phyloP scores from a whole-genome alignment of 2,888 invertebrate species.

The Epinotia brunnichana region DNA sequence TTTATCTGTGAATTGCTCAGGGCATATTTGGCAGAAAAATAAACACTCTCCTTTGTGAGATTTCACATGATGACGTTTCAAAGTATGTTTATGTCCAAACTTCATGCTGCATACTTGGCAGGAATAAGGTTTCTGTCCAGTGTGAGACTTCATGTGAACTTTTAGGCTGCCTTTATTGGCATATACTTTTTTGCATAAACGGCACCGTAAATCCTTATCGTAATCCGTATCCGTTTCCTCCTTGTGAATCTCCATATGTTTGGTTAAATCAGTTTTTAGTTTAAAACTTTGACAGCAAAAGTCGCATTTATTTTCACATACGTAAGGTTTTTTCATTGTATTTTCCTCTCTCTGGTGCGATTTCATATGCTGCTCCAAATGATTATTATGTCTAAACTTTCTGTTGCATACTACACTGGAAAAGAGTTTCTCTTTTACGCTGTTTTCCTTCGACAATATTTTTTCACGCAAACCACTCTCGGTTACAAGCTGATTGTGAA shows the following conservation, averaged over 20 bases:
- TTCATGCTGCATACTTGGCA: neutral
- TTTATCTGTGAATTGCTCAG: conserved; percentile 12
- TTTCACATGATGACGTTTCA: neutral
- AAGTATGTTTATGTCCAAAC: no score
- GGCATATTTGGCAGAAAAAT: neutral
- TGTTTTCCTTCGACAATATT: neutral
- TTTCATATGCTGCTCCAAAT: neutral
- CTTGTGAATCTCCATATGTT: conserved; percentile 12
- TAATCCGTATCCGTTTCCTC: neutral
- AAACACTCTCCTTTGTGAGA: neutral
- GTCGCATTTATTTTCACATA: conserved; percentile 11
- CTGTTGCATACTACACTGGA: no score
- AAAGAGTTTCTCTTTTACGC: neutral
- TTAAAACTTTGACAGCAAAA: conserved; percentile 19
- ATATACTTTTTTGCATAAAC: neutral
- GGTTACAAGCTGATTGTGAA: neutral
- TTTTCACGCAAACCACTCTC: neutral
- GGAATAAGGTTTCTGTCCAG: neutral
- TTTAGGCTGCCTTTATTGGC: neutral
- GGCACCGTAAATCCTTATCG: neutral
- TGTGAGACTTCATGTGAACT: neutral
- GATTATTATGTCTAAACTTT: neutral
- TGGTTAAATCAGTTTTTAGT: neutral
- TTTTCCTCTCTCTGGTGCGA: neutral
- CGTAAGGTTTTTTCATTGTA: neutral